Evolutionary conservation across 2,888 invertebrate genomes (phyloP), one percentile per base, ranked within the genome.

Genomic region (Ophion ventricosus): DNA sequence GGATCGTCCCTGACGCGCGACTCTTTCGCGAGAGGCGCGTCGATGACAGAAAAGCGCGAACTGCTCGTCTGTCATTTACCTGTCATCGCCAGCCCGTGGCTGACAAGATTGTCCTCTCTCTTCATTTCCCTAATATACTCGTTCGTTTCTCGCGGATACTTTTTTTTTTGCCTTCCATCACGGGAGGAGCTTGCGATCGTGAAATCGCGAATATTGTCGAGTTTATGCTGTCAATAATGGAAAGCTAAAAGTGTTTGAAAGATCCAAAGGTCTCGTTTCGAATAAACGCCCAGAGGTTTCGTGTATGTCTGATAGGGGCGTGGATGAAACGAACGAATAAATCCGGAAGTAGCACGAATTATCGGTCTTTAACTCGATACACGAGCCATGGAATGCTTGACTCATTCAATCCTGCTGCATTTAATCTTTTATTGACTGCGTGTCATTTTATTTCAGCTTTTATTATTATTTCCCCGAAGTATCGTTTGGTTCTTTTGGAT

Each of bases 11-110:
- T 78, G 84, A 78, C 80, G 66, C 14, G 35, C 49, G 49, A 69
- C 77, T 69, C 77, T 59, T 59, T 70, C 49, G 43, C 49, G 67
- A 59, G 43, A 73, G 63, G 11, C 56, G 56, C 29, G 77, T 76
- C 78, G 84, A 85, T 85, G 86, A 83, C 81, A 76, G 63, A 76
- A 72, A 76, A 57, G 69, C 73, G 80, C 81, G 77, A 82, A 80
- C 80, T 61, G 72, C 70, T 78, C 67, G 73, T 83, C 84, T 59
- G 64, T 84, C 77, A 80, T 82, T 83, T 25, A n/a, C 43, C 61
- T 56, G 67, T 73, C 73, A 82, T 79, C 82, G 74, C 67, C n/a
- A 74, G 29, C 35, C 74, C 43, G 61, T 49, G 59, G 61, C 72
- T 67, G 10, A 29, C 49, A 69, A 82, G 59, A 66, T 59, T 7